A percentile compares a stretch with the other conserved stretches of the same genome.
phyloP scores from a whole-genome alignment of 2,797 vertebrate species.

The Manis javanica region DNA sequence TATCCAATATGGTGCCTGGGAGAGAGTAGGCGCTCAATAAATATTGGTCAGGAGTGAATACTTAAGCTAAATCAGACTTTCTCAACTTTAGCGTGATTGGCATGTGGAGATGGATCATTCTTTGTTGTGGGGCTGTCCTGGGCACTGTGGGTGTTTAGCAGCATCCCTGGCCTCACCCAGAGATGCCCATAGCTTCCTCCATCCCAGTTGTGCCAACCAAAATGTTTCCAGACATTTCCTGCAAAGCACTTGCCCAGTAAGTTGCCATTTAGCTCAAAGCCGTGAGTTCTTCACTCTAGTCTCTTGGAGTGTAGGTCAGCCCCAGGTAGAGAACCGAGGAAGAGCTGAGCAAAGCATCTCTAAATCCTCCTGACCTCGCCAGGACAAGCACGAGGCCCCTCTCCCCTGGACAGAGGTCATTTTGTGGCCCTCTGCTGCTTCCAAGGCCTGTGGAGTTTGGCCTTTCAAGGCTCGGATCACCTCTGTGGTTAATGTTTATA shows the following conservation, averaged over 20 bases:
- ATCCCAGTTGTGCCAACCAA: neutral
- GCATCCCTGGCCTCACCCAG: neutral
- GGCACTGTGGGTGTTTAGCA: too few species aligned
- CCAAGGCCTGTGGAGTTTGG: neutral
- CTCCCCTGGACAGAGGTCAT: neutral
- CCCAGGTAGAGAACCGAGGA: neutral
- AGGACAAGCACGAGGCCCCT: too few species aligned
- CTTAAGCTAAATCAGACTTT: neutral
- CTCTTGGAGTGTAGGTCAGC: too few species aligned
- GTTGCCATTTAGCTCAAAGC: neutral
- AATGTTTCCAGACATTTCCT: neutral
- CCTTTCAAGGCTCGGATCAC: neutral
- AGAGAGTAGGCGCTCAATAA: neutral
- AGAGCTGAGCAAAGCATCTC: neutral
- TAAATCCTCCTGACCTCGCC: neutral
- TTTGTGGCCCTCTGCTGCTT: neutral
- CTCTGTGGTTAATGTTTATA: neutral
- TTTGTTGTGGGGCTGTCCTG: accelerated
- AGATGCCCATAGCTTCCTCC: neutral
- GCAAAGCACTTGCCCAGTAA: neutral
- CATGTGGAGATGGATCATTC: neutral
- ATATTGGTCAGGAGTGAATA: neutral
- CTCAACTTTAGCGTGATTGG: accelerated
- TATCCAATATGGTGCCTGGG: neutral
- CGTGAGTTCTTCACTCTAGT: neutral